Evolutionary conservation across 2,113 vertebrate species (phyloP), one percentile per base, ranked within the genome.

Genomic region (Pontoporia blainvillei): DNA sequence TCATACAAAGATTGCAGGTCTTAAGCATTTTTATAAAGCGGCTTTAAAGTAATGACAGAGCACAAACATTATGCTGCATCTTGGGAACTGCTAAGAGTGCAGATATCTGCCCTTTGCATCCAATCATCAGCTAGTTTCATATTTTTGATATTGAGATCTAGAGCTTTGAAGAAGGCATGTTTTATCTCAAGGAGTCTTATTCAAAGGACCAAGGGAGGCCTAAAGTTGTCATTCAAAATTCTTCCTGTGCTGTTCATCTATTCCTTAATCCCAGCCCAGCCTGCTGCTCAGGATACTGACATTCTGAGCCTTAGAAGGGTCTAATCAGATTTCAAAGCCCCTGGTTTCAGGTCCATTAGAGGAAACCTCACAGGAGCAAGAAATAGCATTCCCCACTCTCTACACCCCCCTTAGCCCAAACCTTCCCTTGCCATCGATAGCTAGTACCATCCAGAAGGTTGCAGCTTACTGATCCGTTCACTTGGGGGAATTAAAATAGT

Each of bases 371-470:
- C n/a, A 86, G 95, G 59, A 94, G 61, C 75, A 87, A 82, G 91
- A 97, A 95, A 93, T 91, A 62, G 89, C 76, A 71, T 82, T 89
- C 61, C 86, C 82, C 66, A 81, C 96, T 34, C 49, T 59, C 57
- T 21, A 76, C 31, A 25, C 12, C 21, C 76, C 49, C 49, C 79
- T 25, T 73, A 67, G 36, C 82, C 59, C 75, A 66, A 86, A 81
- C 17, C 34, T 10, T 66, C 49, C 8, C 71, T 82, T 84, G 93
- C 76, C 71, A 88, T 91, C 72, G 44, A 64, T 23, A 85, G 62
- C 27, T 34, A 27, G 29, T 15, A 67, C 72, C 86, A 71, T 21
- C 69, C 95, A 49, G 46, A 76, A 76, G 72, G 12, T 2, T 90
- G 73, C 6, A 14, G 49, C 54, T 86, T 76, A 66, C 72, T 29